These are phyloP conservation scores for Malaclemys terrapin DNA, from an alignment of 2,113 vertebrate species.

Conservation along the genomic window DNA sequence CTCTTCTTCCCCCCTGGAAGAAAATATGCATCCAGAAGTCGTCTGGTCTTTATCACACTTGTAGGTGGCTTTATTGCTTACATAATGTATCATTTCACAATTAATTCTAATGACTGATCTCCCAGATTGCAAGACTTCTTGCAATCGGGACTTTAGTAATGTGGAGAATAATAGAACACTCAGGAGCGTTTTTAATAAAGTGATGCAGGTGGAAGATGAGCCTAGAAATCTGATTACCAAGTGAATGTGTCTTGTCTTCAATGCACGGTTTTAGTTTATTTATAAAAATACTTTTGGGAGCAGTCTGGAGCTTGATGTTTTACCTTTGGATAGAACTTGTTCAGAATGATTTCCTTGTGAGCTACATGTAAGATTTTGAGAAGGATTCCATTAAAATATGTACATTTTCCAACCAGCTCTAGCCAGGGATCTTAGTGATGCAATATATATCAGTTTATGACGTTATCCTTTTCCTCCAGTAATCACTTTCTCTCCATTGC, in stretches of 20 bases:
- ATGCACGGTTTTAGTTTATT: too few relatives aligned
- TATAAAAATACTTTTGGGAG: background rate
- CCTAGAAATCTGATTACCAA: background rate
- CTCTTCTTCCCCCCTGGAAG: background rate
- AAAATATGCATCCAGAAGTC: background rate
- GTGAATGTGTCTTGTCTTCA: background rate
- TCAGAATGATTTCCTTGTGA: background rate
- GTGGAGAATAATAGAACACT: background rate
- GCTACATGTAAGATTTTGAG: background rate
- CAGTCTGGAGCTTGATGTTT: background rate
- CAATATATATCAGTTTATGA: too few relatives aligned
- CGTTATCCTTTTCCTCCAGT: too few relatives aligned
- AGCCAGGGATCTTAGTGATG: too few relatives aligned
- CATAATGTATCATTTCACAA: accelerated
- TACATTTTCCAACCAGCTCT: too few relatives aligned
- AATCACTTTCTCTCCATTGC: too few relatives aligned
- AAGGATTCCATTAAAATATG: accelerated
- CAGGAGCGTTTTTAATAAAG: background rate
- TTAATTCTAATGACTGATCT: accelerated
- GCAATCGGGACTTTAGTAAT: accelerated
- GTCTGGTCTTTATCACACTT: background rate
- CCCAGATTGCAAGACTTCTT: background rate
- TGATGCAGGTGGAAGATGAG: background rate
- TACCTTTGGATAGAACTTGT: background rate
- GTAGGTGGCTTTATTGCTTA: background rate